These are phyloP conservation scores for Empis stercorea DNA, from an alignment of 2,888 invertebrate genomes.

Conservation along the genomic window DNA sequence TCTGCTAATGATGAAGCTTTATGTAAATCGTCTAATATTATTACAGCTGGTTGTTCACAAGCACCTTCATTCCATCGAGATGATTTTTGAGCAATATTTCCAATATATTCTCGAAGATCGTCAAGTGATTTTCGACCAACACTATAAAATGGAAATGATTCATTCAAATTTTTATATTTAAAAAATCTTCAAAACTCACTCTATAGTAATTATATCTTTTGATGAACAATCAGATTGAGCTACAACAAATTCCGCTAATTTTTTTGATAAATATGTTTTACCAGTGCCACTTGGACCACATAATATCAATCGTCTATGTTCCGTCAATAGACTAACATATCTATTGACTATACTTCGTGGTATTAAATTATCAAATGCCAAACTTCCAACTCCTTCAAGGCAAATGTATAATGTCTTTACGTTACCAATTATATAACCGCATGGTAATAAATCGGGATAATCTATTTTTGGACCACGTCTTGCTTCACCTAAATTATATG, in stretches of 20 bases:
- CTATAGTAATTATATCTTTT: slow-evolving; percentile 87
- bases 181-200: too few relatives aligned
- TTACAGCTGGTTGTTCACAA: slow-evolving; percentile 77
- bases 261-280: slow-evolving; percentile 89
- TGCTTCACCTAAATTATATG: slow-evolving; percentile 87
- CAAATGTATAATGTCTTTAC: slow-evolving; percentile 81
- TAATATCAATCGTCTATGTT: slow-evolving; percentile 85
- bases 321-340: slow-evolving; percentile 75
- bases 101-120: slow-evolving; percentile 82
- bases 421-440: slow-evolving; percentile 84
- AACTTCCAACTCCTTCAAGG: slow-evolving; percentile 67
- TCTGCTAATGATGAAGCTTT: slow-evolving; percentile 85
- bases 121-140: slow-evolving; percentile 92
- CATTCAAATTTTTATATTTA: too few relatives aligned
- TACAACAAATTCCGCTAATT: slow-evolving; percentile 87
- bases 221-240: slow-evolving; percentile 67
- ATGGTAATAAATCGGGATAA: slow-evolving; percentile 81
- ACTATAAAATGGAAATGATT: too few relatives aligned
- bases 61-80: slow-evolving; percentile 50
- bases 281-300: slow-evolving; percentile 96
- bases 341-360: slow-evolving; percentile 93
- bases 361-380: slow-evolving; percentile 91
- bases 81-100: slow-evolving; percentile 85
- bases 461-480: slow-evolving; percentile 65
- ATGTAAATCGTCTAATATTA: slow-evolving; percentile 90